A percentile compares a stretch with the other conserved stretches of the same genome.
Conservation (phyloP, 2,888 invertebrate species). For the Drosophila eohydei region DNA sequence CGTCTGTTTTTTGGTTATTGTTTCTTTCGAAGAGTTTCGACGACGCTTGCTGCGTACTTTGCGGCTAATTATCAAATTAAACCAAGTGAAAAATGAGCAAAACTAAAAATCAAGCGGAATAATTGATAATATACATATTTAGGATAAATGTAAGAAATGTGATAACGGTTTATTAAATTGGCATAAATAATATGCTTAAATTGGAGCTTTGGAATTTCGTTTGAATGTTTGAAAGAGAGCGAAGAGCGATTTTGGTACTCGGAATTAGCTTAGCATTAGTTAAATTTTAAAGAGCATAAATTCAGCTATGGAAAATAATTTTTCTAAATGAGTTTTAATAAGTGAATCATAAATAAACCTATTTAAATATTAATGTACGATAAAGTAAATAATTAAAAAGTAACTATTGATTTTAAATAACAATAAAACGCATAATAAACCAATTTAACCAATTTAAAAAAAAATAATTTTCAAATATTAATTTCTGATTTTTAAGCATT, state of each 20-base stretch:
- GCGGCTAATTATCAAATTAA: slow-evolving; percentile 59
- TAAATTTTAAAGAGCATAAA: not conserved
- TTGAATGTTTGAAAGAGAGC: not conserved
- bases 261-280: not conserved
- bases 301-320: not conserved
- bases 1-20: slow-evolving; percentile 17
- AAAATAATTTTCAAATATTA: no score
- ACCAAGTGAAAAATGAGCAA: slow-evolving; percentile 37
- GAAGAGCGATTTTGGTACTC: not conserved
- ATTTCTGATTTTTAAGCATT: no score
- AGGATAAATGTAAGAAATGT: slow-evolving; percentile 55
- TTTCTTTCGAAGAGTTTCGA: slow-evolving; percentile 27
- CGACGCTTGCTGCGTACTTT: slow-evolving; percentile 46
- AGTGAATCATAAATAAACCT: no score
- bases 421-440: no score
- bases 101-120: slow-evolving; percentile 44
- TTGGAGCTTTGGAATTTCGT: not conserved
- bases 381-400: not conserved
- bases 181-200: slow-evolving; percentile 4
- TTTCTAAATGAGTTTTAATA: no score
- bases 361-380: not conserved
- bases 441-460: no score
- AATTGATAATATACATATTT: slow-evolving; percentile 55
- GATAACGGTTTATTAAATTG: slow-evolving; percentile 26
- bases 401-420: no score